Evolutionary conservation across 2,797 vertebrate genomes (phyloP).

Genomic region (Poecilia gillii): DNA sequence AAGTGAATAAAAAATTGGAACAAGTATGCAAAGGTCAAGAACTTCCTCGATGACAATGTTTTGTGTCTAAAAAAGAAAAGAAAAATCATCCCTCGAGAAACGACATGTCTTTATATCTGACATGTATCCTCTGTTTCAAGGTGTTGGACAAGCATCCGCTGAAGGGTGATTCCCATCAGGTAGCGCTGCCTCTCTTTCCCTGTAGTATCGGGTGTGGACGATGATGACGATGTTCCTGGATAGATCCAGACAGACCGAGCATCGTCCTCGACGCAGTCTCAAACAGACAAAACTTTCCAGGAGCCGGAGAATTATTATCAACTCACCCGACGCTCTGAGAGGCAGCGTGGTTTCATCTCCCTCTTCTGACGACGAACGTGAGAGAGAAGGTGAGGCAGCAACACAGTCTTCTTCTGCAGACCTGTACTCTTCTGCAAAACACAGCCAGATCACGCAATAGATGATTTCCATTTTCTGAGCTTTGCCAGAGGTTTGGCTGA

Average conservation of each 20-base stretch:
- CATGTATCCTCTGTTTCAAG: not conserved
- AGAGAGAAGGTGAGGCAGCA: constrained; percentile 7
- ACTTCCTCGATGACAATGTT: not conserved
- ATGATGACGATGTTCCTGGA: constrained; percentile 7
- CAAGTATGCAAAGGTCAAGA: not conserved
- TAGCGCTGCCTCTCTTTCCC: not conserved
- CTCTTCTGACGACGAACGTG: not conserved
- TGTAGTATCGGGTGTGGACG: not conserved
- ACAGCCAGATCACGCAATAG: not conserved
- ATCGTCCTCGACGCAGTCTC: constrained; percentile 1
- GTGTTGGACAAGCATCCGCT: not conserved
- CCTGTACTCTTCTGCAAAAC: not conserved
- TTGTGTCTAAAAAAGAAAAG: not conserved
- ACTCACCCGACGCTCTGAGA: not conserved
- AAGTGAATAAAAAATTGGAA: not conserved
- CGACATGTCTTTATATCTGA: not conserved
- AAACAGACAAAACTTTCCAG: constrained; percentile 9
- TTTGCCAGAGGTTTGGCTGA: not conserved
- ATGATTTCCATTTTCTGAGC: not conserved
- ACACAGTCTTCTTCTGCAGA: not conserved
- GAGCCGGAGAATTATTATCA: constrained; percentile 2
- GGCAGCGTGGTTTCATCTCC: not conserved
- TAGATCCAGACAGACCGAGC: not conserved
- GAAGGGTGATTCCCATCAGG: not conserved
- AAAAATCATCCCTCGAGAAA: not conserved